phyloP scores from a whole-genome alignment of 1,140 invertebrate genomes.

The Ctenoplectra terminalis region DNA sequence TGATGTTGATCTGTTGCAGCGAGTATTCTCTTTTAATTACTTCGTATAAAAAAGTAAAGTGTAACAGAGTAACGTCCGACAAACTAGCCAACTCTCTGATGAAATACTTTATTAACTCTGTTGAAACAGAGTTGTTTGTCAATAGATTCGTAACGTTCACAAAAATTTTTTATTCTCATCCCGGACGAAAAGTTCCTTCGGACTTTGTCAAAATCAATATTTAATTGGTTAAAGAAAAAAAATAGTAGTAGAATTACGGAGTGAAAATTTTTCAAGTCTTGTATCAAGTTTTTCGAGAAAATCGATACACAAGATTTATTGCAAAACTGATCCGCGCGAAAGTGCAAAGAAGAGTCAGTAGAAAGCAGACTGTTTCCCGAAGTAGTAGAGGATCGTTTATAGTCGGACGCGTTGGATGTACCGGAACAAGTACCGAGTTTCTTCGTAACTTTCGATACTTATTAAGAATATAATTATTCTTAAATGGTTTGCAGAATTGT shows the following conservation, averaged over 20 bases:
- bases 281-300: background rate
- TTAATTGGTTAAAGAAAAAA: background rate
- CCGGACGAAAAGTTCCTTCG: background rate
- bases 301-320: background rate
- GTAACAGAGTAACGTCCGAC: background rate
- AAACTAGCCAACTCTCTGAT: background rate
- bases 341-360: background rate
- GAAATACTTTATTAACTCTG: background rate
- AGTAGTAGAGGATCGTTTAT: background rate
- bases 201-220: background rate
- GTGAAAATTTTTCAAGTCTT: background rate
- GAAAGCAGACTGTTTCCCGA: background rate
- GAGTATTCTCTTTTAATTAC: background rate
- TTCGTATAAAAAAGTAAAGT: background rate
- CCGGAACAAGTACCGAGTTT: background rate
- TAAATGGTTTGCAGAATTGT: no score
- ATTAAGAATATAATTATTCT: no score
- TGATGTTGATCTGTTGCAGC: no score
- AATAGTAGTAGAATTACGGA: background rate
- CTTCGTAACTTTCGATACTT: background rate
- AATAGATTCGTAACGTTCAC: background rate
- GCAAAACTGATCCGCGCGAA: background rate
- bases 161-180: background rate
- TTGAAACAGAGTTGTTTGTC: background rate
- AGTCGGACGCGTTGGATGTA: background rate